These are phyloP conservation scores for Cheilosia pagana DNA, from an alignment of 2,888 invertebrate genomes.

Conservation along the genomic window DNA sequence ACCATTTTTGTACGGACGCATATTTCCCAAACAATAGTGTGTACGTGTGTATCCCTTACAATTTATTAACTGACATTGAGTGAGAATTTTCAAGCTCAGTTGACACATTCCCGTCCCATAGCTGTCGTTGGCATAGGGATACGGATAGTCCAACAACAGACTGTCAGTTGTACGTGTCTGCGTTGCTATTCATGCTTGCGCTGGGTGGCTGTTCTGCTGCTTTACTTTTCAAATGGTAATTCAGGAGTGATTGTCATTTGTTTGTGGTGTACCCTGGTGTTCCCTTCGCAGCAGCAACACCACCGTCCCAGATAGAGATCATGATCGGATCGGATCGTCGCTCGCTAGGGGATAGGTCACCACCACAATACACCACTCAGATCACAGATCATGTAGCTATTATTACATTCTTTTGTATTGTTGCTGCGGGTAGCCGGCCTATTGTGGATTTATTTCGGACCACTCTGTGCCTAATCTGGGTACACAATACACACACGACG, in stretches of 20 bases:
- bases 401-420: conserved; percentile 60
- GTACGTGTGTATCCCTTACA: conserved; percentile 62
- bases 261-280: conserved; percentile 54
- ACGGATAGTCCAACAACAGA: neutral
- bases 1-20: conserved; percentile 50
- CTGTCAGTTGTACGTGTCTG: neutral
- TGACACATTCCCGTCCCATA: conserved; percentile 65
- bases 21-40: conserved; percentile 48
- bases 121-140: conserved; percentile 17
- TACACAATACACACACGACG: conserved; percentile 35
- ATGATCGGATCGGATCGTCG: conserved; percentile 58
- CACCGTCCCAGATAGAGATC: conserved; percentile 49
- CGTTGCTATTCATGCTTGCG: conserved; percentile 9
- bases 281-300: neutral
- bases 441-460: conserved; percentile 43
- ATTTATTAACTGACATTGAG: conserved; percentile 75
- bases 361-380: conserved; percentile 42
- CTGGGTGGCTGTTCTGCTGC: conserved; percentile 10
- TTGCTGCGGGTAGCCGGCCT: conserved; percentile 16
- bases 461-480: conserved; percentile 19
- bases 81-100: conserved; percentile 74
- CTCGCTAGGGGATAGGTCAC: conserved; percentile 69
- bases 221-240: conserved; percentile 72
- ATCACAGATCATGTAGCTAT: conserved; percentile 52
- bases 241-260: conserved; percentile 69